Percentiles rank a stretch among this genome's conserved stretches.
Conservation (phyloP, 2,113 vertebrate species). For the Oostethus manadensis region DNA sequence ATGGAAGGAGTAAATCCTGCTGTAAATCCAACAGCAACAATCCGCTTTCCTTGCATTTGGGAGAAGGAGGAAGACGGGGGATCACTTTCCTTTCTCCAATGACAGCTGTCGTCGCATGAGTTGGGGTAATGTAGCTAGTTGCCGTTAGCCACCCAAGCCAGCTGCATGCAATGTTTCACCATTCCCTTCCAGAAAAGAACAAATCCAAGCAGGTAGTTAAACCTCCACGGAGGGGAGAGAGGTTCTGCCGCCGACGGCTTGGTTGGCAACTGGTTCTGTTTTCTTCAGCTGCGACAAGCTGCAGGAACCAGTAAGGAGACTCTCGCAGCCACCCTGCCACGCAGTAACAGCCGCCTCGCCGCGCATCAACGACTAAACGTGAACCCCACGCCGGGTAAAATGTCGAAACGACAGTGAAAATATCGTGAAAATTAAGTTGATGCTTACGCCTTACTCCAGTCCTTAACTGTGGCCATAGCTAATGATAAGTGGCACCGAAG, state of each 20-base stretch:
- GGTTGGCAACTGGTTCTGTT: conserved; percentile 68
- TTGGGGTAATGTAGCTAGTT: conserved; percentile 66
- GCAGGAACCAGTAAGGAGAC: conserved; percentile 61
- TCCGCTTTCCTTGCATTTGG: conserved; percentile 45
- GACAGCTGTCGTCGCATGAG: conserved; percentile 74
- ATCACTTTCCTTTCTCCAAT: conserved; percentile 76
- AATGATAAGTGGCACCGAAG: conserved; percentile 69
- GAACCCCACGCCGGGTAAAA: conserved; percentile 18
- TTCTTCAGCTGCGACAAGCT: conserved; percentile 70
- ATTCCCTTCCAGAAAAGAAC: conserved; percentile 26
- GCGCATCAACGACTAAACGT: conserved; percentile 34
- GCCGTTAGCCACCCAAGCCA: conserved; percentile 67
- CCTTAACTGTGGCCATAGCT: conserved; percentile 71
- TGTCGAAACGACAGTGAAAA: conserved; percentile 15
- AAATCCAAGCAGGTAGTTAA: conserved; percentile 31
- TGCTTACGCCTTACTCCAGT: conserved; percentile 56
- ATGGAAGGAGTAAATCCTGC: conserved; percentile 35
- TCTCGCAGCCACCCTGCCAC: conserved; percentile 62
- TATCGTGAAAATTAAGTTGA: conserved; percentile 59
- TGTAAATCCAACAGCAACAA: conserved; percentile 61
- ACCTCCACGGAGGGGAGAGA: not conserved
- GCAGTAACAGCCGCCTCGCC: conserved; percentile 54
- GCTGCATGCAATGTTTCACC: conserved; percentile 42
- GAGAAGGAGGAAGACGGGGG: conserved; percentile 16
- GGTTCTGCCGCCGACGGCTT: conserved; percentile 40